A percentile compares a stretch with the other conserved stretches of the same genome.
phyloP scores from a whole-genome alignment of 2,113 vertebrate species.

The Meles meles region DNA sequence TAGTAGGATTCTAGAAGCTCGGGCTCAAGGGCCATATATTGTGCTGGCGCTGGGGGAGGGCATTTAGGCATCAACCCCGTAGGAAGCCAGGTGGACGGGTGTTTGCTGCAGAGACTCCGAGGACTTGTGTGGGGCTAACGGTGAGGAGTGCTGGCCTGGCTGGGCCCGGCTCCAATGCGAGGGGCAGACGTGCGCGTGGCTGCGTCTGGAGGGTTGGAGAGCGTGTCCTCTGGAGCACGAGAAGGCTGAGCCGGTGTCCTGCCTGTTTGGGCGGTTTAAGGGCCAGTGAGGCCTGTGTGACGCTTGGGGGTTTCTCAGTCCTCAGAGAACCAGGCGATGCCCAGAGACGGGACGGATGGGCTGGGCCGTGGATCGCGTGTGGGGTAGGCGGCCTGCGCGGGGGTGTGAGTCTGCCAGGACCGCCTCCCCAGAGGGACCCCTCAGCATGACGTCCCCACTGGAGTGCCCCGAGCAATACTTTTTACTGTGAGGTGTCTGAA shows the following conservation, averaged over 20 bases:
- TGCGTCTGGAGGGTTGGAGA: not conserved
- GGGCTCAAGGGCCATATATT: fast-evolving
- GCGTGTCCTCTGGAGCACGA: not conserved
- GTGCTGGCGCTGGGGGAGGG: not conserved
- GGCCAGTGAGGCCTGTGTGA: not conserved
- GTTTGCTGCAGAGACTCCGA: not conserved
- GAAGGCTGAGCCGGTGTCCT: not conserved
- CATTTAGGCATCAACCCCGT: not conserved
- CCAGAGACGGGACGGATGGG: no score
- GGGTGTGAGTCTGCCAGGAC: not conserved
- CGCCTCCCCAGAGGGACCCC: not conserved
- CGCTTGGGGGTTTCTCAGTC: no score
- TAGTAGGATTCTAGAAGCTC: not conserved
- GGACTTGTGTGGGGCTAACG: not conserved
- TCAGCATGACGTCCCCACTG: not conserved
- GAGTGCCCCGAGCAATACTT: not conserved
- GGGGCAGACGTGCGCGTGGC: fast-evolving
- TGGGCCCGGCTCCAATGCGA: not conserved
- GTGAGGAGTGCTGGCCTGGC: not conserved
- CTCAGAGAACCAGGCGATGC: not conserved
- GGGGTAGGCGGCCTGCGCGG: not conserved
- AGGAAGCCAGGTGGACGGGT: not conserved
- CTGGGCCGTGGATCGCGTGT: not conserved
- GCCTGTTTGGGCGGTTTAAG: not conserved
- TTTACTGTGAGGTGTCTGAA: not conserved